Percentiles rank a stretch among this genome's conserved stretches.
Conservation (phyloP, 2,797 vertebrate genomes). For the Molossus molossus region DNA sequence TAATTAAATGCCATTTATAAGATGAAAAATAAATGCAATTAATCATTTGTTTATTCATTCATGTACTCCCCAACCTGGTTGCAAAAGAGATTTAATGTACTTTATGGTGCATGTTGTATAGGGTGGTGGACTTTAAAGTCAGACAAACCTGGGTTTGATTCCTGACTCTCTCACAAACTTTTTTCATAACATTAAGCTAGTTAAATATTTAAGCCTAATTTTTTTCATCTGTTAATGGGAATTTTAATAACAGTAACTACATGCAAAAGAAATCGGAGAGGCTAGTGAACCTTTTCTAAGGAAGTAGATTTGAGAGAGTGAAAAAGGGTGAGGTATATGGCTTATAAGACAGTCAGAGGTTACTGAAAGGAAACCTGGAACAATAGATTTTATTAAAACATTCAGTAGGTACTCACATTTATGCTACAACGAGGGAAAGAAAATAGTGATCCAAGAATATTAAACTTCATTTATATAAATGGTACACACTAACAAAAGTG, state of each 20-base stretch:
- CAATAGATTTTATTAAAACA: slow-evolving; percentile 9
- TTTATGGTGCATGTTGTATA: background rate
- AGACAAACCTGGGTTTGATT: background rate
- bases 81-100: slow-evolving; percentile 4
- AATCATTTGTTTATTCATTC: slow-evolving; percentile 41
- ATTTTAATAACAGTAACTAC: slow-evolving; percentile 1
- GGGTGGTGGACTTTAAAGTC: background rate
- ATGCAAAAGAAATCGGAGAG: background rate
- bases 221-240: background rate
- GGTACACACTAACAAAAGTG: background rate
- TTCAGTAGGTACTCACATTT: background rate
- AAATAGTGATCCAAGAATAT: background rate
- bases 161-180: background rate
- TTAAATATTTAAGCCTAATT: slow-evolving; percentile 46
- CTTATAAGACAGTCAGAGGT: background rate
- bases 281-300: background rate
- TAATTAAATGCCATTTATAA: slow-evolving; percentile 55
- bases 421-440: background rate
- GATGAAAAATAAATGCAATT: slow-evolving; percentile 12
- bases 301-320: background rate
- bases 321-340: background rate
- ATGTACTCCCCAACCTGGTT: background rate
- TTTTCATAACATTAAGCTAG: background rate
- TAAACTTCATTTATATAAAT: background rate
- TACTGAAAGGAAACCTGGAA: background rate